Evolutionary conservation across 1,140 invertebrate species (phyloP).

Genomic region (Cryptotermes secundus): DNA sequence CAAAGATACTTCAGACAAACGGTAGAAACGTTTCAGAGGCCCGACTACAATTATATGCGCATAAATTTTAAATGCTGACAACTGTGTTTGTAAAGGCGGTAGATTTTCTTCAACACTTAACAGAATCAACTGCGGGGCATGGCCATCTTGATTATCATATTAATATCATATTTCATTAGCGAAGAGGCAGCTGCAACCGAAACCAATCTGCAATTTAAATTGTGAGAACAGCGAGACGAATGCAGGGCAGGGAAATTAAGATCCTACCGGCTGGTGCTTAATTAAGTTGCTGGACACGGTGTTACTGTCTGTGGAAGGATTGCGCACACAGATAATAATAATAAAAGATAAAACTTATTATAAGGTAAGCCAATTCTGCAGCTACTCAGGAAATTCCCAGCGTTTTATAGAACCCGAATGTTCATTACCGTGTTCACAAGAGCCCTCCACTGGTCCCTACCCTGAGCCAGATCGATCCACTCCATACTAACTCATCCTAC

Average conservation of each 20-base stretch:
- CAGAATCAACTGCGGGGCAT: neutral
- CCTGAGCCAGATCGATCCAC: too few species aligned
- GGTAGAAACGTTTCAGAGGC: neutral
- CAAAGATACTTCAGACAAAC: too few species aligned
- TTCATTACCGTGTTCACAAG: too few species aligned
- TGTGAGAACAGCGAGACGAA: neutral
- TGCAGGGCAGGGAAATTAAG: neutral
- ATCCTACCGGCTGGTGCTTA: neutral
- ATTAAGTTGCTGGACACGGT: neutral
- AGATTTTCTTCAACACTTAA: neutral
- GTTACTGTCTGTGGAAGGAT: neutral
- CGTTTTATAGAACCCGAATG: too few species aligned
- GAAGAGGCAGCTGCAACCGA: neutral
- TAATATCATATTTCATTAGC: neutral
- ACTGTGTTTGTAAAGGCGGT: neutral
- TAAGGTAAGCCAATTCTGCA: too few species aligned
- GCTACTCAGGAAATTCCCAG: too few species aligned
- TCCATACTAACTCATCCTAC: too few species aligned
- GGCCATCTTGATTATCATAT: constrained; percentile 2
- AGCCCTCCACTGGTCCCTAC: too few species aligned
- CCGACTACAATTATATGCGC: neutral
- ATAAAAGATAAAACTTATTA: too few species aligned
- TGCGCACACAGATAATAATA: too few species aligned
- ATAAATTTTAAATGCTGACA: neutral
- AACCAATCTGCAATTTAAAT: constrained; percentile 9